Percentiles rank a stretch among this genome's conserved stretches.
phyloP scores from a whole-genome alignment of 2,888 invertebrate genomes.

The Lordiphosa andalusiaca region DNA sequence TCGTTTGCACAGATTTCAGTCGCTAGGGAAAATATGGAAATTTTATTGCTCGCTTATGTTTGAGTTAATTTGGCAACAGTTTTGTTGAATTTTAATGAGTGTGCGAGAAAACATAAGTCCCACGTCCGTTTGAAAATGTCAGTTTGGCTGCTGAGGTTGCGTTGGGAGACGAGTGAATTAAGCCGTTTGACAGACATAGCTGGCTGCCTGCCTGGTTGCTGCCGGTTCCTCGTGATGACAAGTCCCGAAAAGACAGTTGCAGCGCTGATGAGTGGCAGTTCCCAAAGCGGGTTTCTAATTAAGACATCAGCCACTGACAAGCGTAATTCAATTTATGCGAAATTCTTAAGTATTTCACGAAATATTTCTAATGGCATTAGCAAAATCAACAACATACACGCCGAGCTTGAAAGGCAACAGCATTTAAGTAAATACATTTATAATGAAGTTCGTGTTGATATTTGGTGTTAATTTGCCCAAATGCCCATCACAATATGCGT shows the following conservation, averaged over 20 bases:
- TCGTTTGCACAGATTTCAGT: background rate
- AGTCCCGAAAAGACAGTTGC: constrained; percentile 2
- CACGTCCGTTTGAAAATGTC: constrained; percentile 38
- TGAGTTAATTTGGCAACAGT: constrained; percentile 76
- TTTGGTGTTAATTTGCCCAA: constrained; percentile 38
- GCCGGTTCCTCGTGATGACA: background rate
- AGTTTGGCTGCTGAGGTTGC: constrained; percentile 12
- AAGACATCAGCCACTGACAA: constrained; percentile 47
- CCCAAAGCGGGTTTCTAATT: constrained; percentile 63
- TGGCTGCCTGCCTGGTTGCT: constrained; percentile 8
- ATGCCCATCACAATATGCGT: constrained; percentile 49
- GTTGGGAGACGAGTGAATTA: constrained; percentile 29
- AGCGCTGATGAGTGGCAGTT: constrained; percentile 5
- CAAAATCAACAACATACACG: constrained; percentile 56
- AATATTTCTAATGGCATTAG: constrained; percentile 62
- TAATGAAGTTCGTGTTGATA: constrained; percentile 53
- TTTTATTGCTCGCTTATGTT: constrained; percentile 75
- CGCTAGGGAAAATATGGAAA: constrained; percentile 64
- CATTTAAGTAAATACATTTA: constrained; percentile 51
- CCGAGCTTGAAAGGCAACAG: too few species aligned
- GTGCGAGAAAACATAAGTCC: constrained; percentile 57
- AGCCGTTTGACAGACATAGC: constrained; percentile 64
- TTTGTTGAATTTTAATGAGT: constrained; percentile 76
- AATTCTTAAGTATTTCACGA: constrained; percentile 70
- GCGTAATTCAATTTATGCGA: constrained; percentile 64